A percentile compares a stretch with the other conserved stretches of the same genome.
phyloP scores from a whole-genome alignment of 2,113 vertebrate genomes.

The Laterallus jamaicensis region DNA sequence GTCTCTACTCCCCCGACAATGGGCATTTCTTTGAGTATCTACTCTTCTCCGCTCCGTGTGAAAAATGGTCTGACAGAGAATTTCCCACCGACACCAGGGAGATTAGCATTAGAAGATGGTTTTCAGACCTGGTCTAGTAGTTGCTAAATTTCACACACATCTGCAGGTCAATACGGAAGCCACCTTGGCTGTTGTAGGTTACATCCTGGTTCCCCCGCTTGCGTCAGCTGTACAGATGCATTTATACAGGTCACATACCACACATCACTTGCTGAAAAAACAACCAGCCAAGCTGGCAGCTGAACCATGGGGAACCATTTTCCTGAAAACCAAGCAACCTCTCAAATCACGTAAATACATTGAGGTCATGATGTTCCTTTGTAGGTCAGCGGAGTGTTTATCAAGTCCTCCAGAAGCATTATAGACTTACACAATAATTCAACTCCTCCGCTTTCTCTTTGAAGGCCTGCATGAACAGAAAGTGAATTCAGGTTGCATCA shows the following conservation, averaged over 20 bases:
- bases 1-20: neutral
- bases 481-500: neutral
- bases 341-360: neutral
- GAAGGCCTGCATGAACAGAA: neutral
- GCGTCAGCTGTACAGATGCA: conserved; percentile 41
- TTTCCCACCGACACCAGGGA: conserved; percentile 50
- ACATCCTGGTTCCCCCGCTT: conserved; percentile 41
- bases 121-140: conserved; percentile 29
- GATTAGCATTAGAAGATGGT: neutral
- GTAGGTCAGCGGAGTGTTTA: neutral
- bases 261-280: conserved; percentile 1
- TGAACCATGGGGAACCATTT: neutral
- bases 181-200: conserved; percentile 48
- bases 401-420: neutral
- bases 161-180: conserved; percentile 60
- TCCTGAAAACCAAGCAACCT: neutral
- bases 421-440: neutral
- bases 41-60: neutral
- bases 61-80: conserved; percentile 51
- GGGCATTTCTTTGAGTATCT: neutral
- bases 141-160: conserved; percentile 70
- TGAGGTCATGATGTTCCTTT: neutral
- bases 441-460: neutral
- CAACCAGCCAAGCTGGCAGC: conserved; percentile 16
- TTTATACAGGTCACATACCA: conserved; percentile 59